Evolutionary conservation across 2,888 invertebrate genomes (phyloP).

Genomic region (Cryptocephalus moraei): DNA sequence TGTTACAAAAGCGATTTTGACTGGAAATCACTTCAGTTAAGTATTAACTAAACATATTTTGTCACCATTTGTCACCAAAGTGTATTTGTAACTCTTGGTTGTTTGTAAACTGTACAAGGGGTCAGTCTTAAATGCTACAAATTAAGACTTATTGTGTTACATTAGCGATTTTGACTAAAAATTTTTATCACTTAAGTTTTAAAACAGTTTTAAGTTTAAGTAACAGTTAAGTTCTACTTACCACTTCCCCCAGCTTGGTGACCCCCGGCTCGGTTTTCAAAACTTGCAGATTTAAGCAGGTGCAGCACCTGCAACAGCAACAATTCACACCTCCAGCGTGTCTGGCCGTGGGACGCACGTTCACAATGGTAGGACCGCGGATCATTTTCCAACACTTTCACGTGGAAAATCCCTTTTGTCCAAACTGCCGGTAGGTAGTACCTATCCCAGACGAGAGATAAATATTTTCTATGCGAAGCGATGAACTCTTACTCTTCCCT

Average conservation of each 20-base stretch:
- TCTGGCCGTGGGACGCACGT: conserved; percentile 5
- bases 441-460: too few relatives aligned
- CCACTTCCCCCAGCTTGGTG: conserved; percentile 48
- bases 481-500: too few relatives aligned
- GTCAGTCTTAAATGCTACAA: too few relatives aligned
- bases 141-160: too few relatives aligned
- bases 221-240: neutral
- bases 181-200: neutral
- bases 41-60: too few relatives aligned
- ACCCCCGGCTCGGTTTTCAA: conserved; percentile 62
- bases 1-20: too few relatives aligned
- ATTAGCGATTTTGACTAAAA: neutral
- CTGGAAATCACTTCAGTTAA: neutral
- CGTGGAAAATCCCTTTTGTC: too few relatives aligned
- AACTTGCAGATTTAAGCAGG: conserved; percentile 69
- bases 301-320: conserved; percentile 67
- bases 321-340: conserved; percentile 43
- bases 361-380: conserved; percentile 16
- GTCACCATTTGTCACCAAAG: too few relatives aligned
- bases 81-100: too few relatives aligned
- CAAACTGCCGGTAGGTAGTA: too few relatives aligned
- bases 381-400: conserved; percentile 11
- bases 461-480: too few relatives aligned
- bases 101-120: too few relatives aligned
- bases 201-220: neutral